These are phyloP conservation scores for Catocala nupta DNA, from an alignment of 2,888 invertebrate species.

Conservation along the genomic window DNA sequence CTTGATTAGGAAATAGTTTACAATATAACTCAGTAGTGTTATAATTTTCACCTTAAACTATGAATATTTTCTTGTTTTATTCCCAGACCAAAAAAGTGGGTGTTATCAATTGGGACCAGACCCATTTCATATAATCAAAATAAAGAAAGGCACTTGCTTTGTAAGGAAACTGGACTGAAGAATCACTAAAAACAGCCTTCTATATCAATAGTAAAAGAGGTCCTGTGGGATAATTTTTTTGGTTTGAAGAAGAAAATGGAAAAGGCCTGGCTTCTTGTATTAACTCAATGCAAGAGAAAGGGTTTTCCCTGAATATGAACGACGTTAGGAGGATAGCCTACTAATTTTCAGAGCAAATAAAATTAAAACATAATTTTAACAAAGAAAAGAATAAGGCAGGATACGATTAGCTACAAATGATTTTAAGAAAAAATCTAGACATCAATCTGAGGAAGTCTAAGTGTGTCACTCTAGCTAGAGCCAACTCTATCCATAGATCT, in stretches of 20 bases:
- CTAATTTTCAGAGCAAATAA: constrained; percentile 30
- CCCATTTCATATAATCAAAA: no score
- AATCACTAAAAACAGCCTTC: constrained; percentile 1
- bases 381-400: constrained; percentile 25
- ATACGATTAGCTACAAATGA: constrained; percentile 21
- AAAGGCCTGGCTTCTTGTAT: constrained; percentile 1
- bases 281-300: constrained; percentile 11
- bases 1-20: no score
- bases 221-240: not conserved
- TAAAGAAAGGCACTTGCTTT: not conserved
- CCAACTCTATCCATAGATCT: constrained; percentile 10
- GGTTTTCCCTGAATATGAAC: constrained; percentile 15
- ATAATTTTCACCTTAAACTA: no score
- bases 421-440: not conserved
- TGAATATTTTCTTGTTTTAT: no score
- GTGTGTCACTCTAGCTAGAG: constrained; percentile 16
- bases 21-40: no score
- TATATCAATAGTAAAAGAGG: not conserved
- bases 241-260: not conserved
- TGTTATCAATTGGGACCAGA: no score
- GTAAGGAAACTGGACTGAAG: constrained; percentile 3
- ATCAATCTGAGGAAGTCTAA: constrained; percentile 22
- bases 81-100: no score
- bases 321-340: constrained; percentile 22
- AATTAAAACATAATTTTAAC: constrained; percentile 32